Conservation (phyloP, 2,888 invertebrate genomes). For the Amphimallon solstitiale region DNA sequence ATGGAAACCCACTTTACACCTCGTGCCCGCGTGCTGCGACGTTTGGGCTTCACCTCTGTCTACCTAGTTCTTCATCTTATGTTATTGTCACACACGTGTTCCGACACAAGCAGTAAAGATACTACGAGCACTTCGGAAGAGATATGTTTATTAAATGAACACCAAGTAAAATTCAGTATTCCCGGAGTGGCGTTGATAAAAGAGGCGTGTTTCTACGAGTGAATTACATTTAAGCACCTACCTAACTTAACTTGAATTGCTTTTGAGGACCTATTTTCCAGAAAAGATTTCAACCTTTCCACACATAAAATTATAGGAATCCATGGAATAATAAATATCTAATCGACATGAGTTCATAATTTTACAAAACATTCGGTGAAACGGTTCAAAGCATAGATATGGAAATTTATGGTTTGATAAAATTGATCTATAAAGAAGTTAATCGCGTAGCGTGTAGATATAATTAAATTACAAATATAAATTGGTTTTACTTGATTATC, state of each 20-base stretch:
- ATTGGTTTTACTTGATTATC: too few relatives aligned
- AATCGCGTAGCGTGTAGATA: too few relatives aligned
- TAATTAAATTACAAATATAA: too few relatives aligned
- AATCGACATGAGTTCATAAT: too few relatives aligned
- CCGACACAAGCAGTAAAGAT: conserved; percentile 57
- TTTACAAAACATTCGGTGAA: too few relatives aligned
- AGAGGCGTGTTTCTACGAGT: not conserved
- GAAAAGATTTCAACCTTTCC: too few relatives aligned
- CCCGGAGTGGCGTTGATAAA: conserved; percentile 45
- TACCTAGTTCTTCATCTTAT: conserved; percentile 40
- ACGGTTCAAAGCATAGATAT: too few relatives aligned
- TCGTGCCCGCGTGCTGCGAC: conserved; percentile 47
- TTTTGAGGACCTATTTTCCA: too few relatives aligned
- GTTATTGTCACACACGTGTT: conserved; percentile 61
- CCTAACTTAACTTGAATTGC: not conserved
- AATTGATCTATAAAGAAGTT: too few relatives aligned
- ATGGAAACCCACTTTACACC: conserved; percentile 65
- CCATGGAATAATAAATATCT: too few relatives aligned
- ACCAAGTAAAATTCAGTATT: conserved; percentile 56
- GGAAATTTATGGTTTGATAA: too few relatives aligned
- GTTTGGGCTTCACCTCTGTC: not conserved
- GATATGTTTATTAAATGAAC: conserved; percentile 65
- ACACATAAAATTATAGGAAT: too few relatives aligned
- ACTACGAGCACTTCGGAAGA: conserved; percentile 55
- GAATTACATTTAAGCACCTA: not conserved